Percentiles rank a stretch among this genome's conserved stretches.
These are phyloP conservation scores for Balearica regulorum DNA, from an alignment of 2,797 vertebrate genomes.

Conservation along the genomic window DNA sequence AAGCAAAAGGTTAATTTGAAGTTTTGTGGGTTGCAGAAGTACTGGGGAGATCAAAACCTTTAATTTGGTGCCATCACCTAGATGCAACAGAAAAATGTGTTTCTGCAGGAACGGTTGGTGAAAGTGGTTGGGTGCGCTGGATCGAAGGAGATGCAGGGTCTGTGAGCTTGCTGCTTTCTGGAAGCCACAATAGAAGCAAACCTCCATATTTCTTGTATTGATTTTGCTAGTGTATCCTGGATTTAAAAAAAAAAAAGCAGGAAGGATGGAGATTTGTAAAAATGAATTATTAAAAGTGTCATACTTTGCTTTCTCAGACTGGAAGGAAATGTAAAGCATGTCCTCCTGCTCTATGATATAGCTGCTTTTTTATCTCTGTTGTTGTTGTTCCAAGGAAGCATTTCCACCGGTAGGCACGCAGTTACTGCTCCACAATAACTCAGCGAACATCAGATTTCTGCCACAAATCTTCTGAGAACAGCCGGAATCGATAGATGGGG, in stretches of 20 bases:
- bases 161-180: background rate
- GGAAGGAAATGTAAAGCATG: no score
- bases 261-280: background rate
- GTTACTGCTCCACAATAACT: background rate
- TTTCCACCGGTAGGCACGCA: background rate
- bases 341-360: background rate
- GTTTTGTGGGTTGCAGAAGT: background rate
- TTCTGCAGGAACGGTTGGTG: background rate
- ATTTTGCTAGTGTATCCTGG: background rate
- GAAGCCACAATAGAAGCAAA: background rate
- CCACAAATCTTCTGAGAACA: constrained; percentile 5
- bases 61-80: background rate
- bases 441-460: background rate
- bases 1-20: constrained; percentile 18
- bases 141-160: background rate
- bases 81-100: background rate
- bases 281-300: background rate
- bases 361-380: background rate
- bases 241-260: background rate
- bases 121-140: background rate
- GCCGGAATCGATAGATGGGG: background rate
- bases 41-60: background rate
- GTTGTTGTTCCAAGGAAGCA: background rate
- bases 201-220: background rate
- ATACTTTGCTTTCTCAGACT: no score